Evolutionary conservation across 1,140 invertebrate genomes (phyloP).

Genomic region (Drosophila ercepeae): DNA sequence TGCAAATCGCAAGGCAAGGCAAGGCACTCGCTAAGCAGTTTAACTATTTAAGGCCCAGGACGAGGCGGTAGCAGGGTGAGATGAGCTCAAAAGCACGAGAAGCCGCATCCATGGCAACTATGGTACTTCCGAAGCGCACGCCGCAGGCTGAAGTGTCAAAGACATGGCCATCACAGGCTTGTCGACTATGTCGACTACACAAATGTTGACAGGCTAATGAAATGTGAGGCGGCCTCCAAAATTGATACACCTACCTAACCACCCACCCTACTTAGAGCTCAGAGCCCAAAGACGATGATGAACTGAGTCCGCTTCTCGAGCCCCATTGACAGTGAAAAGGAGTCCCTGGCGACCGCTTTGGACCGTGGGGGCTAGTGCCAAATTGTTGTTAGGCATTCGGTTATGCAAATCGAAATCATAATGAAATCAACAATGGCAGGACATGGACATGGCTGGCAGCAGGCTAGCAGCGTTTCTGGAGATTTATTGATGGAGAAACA

Average conservation of each 20-base stretch:
- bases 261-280: too few relatives aligned
- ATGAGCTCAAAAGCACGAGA: background rate
- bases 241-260: constrained; percentile 58
- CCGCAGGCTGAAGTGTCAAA: constrained; percentile 76
- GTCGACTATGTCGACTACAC: constrained; percentile 55
- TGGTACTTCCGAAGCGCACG: constrained; percentile 46
- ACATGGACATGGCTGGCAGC: background rate
- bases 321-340: constrained; percentile 51
- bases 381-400: constrained; percentile 75
- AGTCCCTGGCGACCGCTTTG: constrained; percentile 45
- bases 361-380: constrained; percentile 9
- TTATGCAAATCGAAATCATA: constrained; percentile 82
- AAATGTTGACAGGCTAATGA: constrained; percentile 82
- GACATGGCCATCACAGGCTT: constrained; percentile 57
- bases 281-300: constrained; percentile 32
- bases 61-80: background rate
- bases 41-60: constrained; percentile 65
- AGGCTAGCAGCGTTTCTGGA: constrained; percentile 20
- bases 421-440: constrained; percentile 71
- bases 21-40: constrained; percentile 76
- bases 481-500: constrained; percentile 36
- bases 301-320: constrained; percentile 21
- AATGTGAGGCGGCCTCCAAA: constrained; percentile 71
- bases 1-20: constrained; percentile 54
- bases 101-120: constrained; percentile 63